Percentiles rank a stretch among this genome's conserved stretches.
Conservation (phyloP, 2,888 invertebrate genomes). For the Apamea epomidion region DNA sequence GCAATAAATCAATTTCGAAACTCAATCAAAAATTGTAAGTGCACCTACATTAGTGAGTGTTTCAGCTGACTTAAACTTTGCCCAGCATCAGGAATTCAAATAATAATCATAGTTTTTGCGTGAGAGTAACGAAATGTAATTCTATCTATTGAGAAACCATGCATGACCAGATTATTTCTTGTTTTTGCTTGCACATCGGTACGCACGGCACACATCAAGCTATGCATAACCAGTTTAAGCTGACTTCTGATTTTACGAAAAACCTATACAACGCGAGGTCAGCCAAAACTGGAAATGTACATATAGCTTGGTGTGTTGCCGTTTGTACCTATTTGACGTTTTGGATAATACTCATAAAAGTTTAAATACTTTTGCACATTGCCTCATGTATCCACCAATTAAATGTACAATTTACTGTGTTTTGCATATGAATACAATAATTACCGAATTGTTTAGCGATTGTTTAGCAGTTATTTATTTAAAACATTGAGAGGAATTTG, state of each 20-base stretch:
- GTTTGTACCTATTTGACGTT: not conserved
- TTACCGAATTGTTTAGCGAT: constrained; percentile 19
- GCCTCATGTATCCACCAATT: constrained; percentile 29
- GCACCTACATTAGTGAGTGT: constrained; percentile 28
- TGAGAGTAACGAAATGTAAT: constrained; percentile 54
- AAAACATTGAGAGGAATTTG: constrained; percentile 14
- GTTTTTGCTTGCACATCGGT: constrained; percentile 4
- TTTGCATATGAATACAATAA: constrained; percentile 39
- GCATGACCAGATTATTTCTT: constrained; percentile 20
- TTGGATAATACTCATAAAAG: not conserved
- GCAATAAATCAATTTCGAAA: constrained; percentile 34
- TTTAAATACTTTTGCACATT: constrained; percentile 16
- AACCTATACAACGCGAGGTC: too few relatives aligned
- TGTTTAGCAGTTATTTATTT: constrained; percentile 23
- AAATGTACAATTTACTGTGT: constrained; percentile 30
- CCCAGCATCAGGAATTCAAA: constrained; percentile 33
- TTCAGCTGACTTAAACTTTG: constrained; percentile 42
- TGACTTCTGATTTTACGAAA: too few relatives aligned
- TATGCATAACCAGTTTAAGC: too few relatives aligned
- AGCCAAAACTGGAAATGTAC: too few relatives aligned
- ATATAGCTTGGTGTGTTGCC: too few relatives aligned
- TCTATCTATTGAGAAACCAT: constrained; percentile 35
- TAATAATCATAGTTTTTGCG: constrained; percentile 47
- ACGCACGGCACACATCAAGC: too few relatives aligned
- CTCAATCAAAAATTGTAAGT: constrained; percentile 16